Evolutionary conservation across 2,797 vertebrate species (phyloP), one percentile per base, ranked within the genome.

Genomic region (Diceros bicornis): DNA sequence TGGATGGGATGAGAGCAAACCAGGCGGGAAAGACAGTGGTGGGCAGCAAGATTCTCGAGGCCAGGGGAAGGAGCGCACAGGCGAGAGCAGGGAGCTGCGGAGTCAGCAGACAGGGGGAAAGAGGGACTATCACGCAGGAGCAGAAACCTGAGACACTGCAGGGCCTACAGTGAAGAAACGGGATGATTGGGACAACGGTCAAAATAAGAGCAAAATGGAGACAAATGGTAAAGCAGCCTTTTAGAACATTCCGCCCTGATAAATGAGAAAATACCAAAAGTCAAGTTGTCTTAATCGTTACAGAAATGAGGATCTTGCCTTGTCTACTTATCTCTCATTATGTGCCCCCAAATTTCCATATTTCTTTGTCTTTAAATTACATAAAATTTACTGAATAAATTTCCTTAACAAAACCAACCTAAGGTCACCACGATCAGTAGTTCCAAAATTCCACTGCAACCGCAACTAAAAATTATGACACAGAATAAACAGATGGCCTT

Each of bases 341-440:
- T 14, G 3, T 61, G 13, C 6, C 20, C 29, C 50, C 12, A 50
- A 78, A 94, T 87, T 94, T 97, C 62, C 64, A 85, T 50, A 91
- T 88, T 88, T 92, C 57, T 83, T 89, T 78, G 37, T 88, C 68
- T n/a, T 94, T 77, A 89, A 81, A 59, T 91, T 94, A 72, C 17
- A 68, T 85, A 85, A 94, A 92, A 95, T 29, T 66, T 27, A 81
- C 57, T 72, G 41, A 81, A 96, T 77, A 84, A 41, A 86, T 91
- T 86, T 88, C 55, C 27, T 72, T 68, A 88, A 83, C 6, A 64
- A 96, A 95, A 55, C 52, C 23, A 89, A 50, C 11, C 29, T 71
- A 59, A 91, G 52, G 83, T 96, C 64, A 71, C 29, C 77, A n/a
- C 8, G 41, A 37, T 64, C 57, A 91, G 57, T 1, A 66, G 37